Conservation (phyloP, 2,888 invertebrate genomes). For the Xestia c-nigrum region DNA sequence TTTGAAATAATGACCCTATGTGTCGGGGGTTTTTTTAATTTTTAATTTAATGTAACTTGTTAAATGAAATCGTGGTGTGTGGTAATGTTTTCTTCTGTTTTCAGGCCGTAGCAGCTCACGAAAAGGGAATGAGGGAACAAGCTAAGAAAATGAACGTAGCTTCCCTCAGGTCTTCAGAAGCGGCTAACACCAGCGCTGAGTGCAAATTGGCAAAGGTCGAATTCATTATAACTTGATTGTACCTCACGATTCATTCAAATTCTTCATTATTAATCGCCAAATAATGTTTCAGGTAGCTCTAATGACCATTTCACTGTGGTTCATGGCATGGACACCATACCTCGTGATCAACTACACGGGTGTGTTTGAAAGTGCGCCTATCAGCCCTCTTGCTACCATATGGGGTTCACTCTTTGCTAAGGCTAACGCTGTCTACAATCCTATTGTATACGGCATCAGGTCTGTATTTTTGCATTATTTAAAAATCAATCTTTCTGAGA, state of each 20-base stretch:
- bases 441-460: constrained; percentile 97
- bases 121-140: constrained; percentile 96
- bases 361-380: constrained; percentile 93
- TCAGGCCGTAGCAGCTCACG: constrained; percentile 95
- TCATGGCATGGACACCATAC: constrained; percentile 98
- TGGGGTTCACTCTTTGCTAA: constrained; percentile 98
- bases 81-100: constrained; percentile 1
- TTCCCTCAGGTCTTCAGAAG: constrained; percentile 95
- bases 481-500: not conserved
- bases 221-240: constrained; percentile 3
- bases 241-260: not conserved
- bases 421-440: constrained; percentile 97
- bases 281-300: constrained; percentile 92
- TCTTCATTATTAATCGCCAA: not conserved
- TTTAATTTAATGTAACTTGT: no score
- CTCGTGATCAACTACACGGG: constrained; percentile 95
- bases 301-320: constrained; percentile 97
- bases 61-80: not conserved
- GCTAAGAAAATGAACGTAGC: constrained; percentile 98
- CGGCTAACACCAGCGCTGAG: constrained; percentile 95
- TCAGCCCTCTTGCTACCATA: constrained; percentile 95
- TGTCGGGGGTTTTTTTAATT: no score
- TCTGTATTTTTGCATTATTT: constrained; percentile 73
- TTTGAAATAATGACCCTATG: no score
- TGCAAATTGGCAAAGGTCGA: constrained; percentile 95